Evolutionary conservation across 2,888 invertebrate genomes (phyloP), one percentile per base, ranked within the genome.

Genomic region (Hirtodrosophila confusa): DNA sequence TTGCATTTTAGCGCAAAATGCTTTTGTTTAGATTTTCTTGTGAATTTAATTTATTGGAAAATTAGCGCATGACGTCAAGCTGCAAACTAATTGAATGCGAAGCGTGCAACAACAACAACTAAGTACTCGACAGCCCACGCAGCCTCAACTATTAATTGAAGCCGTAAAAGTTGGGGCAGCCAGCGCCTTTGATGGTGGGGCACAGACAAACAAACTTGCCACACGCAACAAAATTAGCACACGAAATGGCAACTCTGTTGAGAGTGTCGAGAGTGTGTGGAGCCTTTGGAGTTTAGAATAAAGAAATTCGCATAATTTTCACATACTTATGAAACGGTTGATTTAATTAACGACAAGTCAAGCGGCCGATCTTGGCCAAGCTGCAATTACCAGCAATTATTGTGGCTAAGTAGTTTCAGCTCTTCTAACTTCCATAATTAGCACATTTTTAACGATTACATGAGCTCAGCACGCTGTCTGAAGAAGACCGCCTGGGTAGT

Each of bases 11-110:
- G 79, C 80, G 62, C 48, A 73, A 78, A 80, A 69, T 73, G 80
- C 84, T 86, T 84, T 84, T 87, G 84, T 84, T 84, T 84, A 86
- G 85, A 82, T 86, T 85, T 84, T 69, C 80, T 74, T 79, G 76
- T 78, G 82, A 84, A 85, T 80, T 85, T 69, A 85, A 85, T 85
- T 85, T 88, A 88, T 85, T 85, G 88, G 85, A 79, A 87, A 87
- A 88, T 88, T 86, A 87, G 80, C 83, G 79, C 87, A 70, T 76
- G 80, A 70, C 80, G 77, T 69, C 73, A 82, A 71, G 69, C 69
- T 62, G 58, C 51, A 72, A 83, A 86, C 86, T 80, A 85, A 79
- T 85, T 80, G 79, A 82, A 82, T 83, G 65, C 77, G 75, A 69
- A 54, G 69, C 56, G 47, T 44, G 64, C 53, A 65, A 49, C 70